phyloP scores from a whole-genome alignment of 2,797 vertebrate species.

The Lutjanus campechanus region DNA sequence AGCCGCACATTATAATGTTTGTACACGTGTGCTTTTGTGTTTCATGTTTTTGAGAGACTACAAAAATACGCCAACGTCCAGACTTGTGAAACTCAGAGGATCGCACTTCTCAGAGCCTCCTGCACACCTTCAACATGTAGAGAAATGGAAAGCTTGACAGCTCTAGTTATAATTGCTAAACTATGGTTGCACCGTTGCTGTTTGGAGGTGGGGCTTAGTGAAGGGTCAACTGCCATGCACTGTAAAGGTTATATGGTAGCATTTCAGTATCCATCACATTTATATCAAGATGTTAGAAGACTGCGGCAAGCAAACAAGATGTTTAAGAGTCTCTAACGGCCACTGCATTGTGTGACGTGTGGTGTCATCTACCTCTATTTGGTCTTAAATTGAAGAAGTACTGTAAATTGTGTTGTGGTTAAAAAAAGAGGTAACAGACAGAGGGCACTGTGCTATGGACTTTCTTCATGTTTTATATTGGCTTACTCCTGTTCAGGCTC shows the following conservation, averaged over 20 bases:
- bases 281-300: neutral
- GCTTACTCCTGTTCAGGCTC: neutral
- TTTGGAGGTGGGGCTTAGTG: too few relatives aligned
- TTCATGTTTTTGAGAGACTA: too few relatives aligned
- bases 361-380: neutral
- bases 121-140: too few relatives aligned
- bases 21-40: too few relatives aligned
- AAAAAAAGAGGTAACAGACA: neutral
- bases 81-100: too few relatives aligned
- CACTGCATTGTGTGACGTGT: neutral
- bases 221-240: neutral
- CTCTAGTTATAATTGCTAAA: too few relatives aligned
- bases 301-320: neutral
- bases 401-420: neutral
- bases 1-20: too few relatives aligned
- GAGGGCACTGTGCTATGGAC: neutral
- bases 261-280: neutral
- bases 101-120: neutral
- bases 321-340: neutral
- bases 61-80: too few relatives aligned
- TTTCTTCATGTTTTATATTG: neutral
- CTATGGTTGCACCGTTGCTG: too few relatives aligned
- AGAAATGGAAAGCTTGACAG: too few relatives aligned
- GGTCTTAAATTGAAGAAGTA: neutral
- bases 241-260: neutral